phyloP scores from a whole-genome alignment of 2,113 vertebrate species.

The Arizona elegans region DNA sequence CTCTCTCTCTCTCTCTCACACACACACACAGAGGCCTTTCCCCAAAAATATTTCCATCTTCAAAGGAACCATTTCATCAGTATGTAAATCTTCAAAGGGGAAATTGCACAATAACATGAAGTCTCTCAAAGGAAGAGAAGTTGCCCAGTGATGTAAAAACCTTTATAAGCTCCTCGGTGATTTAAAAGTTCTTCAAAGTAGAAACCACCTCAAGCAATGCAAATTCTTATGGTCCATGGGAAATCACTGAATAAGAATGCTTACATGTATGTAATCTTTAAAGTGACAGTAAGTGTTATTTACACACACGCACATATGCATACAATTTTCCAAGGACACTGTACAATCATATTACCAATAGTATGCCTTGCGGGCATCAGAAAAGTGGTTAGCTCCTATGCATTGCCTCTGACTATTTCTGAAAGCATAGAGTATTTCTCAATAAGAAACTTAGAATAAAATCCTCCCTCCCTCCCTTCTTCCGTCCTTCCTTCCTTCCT shows the following conservation, averaged over 20 bases:
- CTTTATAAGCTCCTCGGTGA: slow-evolving; percentile 57
- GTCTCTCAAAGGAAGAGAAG: slow-evolving; percentile 55
- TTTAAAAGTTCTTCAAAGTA: slow-evolving; percentile 60
- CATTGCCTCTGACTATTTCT: background rate
- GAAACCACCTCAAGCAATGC: slow-evolving; percentile 61
- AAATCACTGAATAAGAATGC: slow-evolving; percentile 26
- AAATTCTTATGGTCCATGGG: slow-evolving; percentile 37
- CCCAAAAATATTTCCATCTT: slow-evolving; percentile 51
- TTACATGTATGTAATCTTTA: slow-evolving; percentile 47
- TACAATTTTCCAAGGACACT: slow-evolving; percentile 28
- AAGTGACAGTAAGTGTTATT: slow-evolving; percentile 45
- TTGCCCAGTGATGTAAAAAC: slow-evolving; percentile 60
- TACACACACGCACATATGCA: slow-evolving; percentile 17
- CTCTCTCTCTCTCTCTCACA: too few relatives aligned
- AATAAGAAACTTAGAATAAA: background rate
- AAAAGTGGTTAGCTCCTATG: slow-evolving; percentile 1
- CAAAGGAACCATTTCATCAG: slow-evolving; percentile 53
- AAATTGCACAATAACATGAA: slow-evolving; percentile 57
- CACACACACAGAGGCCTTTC: background rate
- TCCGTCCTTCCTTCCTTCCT: too few relatives aligned
- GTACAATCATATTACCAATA: background rate
- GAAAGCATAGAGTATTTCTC: background rate
- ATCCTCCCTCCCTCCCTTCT: background rate
- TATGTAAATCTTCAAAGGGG: slow-evolving; percentile 67
- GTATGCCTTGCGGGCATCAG: background rate